These are phyloP conservation scores for Gobionotothen gibberifrons DNA, from an alignment of 2,797 vertebrate genomes.

Conservation along the genomic window DNA sequence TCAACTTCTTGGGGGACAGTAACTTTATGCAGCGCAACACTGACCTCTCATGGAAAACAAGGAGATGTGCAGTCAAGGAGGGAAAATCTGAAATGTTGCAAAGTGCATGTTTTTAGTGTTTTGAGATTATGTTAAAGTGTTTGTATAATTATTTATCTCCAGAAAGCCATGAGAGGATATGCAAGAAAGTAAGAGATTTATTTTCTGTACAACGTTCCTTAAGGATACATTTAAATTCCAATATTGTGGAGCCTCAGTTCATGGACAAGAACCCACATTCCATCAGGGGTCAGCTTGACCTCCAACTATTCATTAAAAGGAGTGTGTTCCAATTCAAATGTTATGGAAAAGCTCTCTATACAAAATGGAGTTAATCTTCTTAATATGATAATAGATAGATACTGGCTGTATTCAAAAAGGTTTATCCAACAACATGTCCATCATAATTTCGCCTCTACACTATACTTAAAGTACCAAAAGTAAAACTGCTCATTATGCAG, in stretches of 20 bases:
- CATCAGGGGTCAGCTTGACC: neutral
- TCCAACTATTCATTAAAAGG: neutral
- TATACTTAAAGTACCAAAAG: too few species aligned
- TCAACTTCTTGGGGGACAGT: neutral
- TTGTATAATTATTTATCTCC: neutral
- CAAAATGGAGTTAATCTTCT: neutral
- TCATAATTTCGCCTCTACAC: neutral
- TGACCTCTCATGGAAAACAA: constrained; percentile 76
- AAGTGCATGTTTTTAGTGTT: too few species aligned
- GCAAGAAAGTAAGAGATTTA: neutral
- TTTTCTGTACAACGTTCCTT: too few species aligned
- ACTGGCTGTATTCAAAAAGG: neutral
- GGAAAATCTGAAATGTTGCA: too few species aligned
- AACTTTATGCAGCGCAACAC: constrained; percentile 54
- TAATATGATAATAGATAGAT: neutral
- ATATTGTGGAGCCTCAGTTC: neutral
- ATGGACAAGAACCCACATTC: too few species aligned
- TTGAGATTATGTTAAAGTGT: neutral
- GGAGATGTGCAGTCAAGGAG: constrained; percentile 29
- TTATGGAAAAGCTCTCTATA: neutral
- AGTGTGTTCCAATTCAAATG: neutral
- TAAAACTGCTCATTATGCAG: too few species aligned
- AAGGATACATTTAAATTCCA: too few species aligned
- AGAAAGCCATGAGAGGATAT: neutral
- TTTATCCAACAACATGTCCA: neutral